Conservation (phyloP, 2,113 vertebrate species). For the Apus apus region DNA sequence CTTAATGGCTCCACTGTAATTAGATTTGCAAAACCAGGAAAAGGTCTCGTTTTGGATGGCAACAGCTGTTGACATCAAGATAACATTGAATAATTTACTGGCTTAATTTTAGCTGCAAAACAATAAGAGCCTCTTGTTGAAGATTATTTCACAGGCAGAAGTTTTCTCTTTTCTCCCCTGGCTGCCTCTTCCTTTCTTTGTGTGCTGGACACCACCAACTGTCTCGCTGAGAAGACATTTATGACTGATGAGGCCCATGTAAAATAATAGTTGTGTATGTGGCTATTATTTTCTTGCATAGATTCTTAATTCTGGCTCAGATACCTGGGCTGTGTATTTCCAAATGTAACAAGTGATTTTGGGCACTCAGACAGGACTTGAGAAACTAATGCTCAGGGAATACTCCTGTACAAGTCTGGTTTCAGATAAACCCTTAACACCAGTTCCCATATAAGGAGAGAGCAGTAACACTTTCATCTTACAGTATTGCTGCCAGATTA, state of each 20-base stretch:
- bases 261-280: neutral
- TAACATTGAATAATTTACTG: slow-evolving; percentile 82
- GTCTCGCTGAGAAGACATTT: neutral
- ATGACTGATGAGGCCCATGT: neutral
- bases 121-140: slow-evolving; percentile 66
- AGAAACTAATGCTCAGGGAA: neutral
- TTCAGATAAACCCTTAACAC: neutral
- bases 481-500: neutral
- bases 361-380: neutral
- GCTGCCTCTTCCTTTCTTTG: neutral
- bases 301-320: neutral
- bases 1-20: slow-evolving; percentile 78
- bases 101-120: slow-evolving; percentile 81
- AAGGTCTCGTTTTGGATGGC: slow-evolving; percentile 83
- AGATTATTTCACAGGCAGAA: slow-evolving; percentile 54
- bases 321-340: neutral
- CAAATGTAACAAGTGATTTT: neutral
- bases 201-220: neutral
- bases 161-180: neutral
- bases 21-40: slow-evolving; percentile 82
- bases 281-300: neutral
- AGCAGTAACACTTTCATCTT: neutral
- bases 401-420: neutral
- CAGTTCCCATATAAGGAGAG: neutral
- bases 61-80: slow-evolving; percentile 85